Base-by-base conservation (phyloP, 53 echinoderm and acorn worm species). In the Antedon mediterranea region DNA sequence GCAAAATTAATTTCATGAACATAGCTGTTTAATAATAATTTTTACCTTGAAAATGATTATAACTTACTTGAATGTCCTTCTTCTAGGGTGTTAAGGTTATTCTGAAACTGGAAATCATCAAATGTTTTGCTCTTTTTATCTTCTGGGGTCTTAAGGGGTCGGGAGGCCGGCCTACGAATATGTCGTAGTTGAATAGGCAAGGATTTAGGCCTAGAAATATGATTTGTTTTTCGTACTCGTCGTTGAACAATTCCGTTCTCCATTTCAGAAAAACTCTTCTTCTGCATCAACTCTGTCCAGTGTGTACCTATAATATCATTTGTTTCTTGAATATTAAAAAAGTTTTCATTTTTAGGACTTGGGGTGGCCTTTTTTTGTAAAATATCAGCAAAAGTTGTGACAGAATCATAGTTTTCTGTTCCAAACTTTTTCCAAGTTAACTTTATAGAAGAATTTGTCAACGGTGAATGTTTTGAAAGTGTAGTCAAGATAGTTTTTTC, bases 161-260 rank as follows among this genome's bases (percentile, higher is more conserved):
- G 84, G 33, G 81, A 80, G 20, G 90, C 78, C 15, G 98, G 98
- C 77, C 90, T 88, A 80, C 88, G 89, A 27, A 98, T 84, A 79
- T 90, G 93, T 77, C 98, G 82, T 43, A 98, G 84, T 82, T 89
- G 92, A 43, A 98, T 89, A 6, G 92, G 98, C 31, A 98, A 79
- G 28, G 92, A 97, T 34, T 93, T 92, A 11, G 98, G 98, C 73
- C 98, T 86, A 20, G 43, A 32, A 30, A 75, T 77, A 57, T 71
- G 29, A 20, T 44, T 76, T 7, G 43, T 57, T 31, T 75, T 32
- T 13, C 75, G 70, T 72, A 71, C 42, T 5, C 84, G 74, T 33
- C 74, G 83, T 30, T 79, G 79, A 30, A 84, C 81, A 29, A 34
- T n/a, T 0, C 27, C 30, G 0, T 9, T 6, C 34, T 83, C 43